A percentile compares a stretch with the other conserved stretches of the same genome.
phyloP scores from a whole-genome alignment of 2,113 vertebrate genomes.

The Corythaeola cristata region DNA sequence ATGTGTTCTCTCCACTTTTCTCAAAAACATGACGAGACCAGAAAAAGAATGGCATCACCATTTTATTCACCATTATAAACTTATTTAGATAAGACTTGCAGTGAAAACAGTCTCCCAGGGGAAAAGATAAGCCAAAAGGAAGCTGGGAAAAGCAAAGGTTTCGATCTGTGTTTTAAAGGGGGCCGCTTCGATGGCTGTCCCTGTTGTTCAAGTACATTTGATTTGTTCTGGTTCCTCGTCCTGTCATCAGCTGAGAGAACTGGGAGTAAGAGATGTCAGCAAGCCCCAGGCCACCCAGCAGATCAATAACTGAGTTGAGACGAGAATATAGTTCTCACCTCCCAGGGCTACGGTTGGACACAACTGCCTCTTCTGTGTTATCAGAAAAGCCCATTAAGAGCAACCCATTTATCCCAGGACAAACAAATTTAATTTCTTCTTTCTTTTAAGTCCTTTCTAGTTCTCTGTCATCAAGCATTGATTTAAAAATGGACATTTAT shows the following conservation, averaged over 20 bases:
- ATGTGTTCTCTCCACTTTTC: neutral
- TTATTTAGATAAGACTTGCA: neutral
- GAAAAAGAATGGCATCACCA: neutral
- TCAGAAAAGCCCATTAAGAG: slow-evolving; percentile 19
- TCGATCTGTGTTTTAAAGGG: neutral
- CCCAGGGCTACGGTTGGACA: neutral
- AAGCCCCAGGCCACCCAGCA: neutral
- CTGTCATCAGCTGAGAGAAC: neutral
- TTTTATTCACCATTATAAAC: neutral
- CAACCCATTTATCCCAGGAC: neutral
- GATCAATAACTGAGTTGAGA: neutral
- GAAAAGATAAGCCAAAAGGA: neutral
- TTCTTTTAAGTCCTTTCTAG: slow-evolving; percentile 11
- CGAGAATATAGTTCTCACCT: neutral
- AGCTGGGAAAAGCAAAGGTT: neutral
- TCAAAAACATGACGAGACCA: neutral
- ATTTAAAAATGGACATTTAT: neutral
- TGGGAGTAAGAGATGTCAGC: neutral
- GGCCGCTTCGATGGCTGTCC: neutral
- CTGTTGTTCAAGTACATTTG: neutral
- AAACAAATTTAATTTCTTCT: slow-evolving; percentile 10
- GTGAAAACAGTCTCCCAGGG: neutral
- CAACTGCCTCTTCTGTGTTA: neutral
- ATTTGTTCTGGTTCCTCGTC: neutral
- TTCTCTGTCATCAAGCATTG: neutral